Evolutionary conservation across 2,797 vertebrate genomes (phyloP).

Genomic region (Setipinna tenuifilis): DNA sequence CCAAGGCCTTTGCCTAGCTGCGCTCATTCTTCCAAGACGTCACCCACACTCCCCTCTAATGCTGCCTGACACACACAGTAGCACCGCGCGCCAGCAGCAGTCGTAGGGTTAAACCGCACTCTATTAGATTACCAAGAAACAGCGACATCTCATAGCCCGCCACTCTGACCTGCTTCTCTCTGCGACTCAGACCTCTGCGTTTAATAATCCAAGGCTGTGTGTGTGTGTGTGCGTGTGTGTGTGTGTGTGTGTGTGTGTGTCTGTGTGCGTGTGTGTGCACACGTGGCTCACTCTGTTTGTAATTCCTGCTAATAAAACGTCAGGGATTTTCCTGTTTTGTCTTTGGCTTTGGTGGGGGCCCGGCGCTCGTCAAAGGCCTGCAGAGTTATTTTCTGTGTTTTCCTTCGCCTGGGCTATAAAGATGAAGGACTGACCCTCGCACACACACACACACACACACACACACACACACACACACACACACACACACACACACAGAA

Average conservation of each 20-base stretch:
- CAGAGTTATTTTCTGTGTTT: conserved; percentile 68
- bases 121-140: conserved; percentile 48
- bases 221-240: conserved; percentile 11
- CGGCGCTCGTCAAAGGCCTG: conserved; percentile 60
- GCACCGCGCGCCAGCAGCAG: conserved; percentile 18
- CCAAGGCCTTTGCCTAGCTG: not conserved
- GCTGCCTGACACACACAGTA: conserved; percentile 51
- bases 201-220: conserved; percentile 58
- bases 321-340: conserved; percentile 72
- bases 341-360: conserved; percentile 57
- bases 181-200: conserved; percentile 45
- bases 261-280: not conserved
- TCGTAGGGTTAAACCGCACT: conserved; percentile 48
- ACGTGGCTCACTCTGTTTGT: conserved; percentile 48
- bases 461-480: too few relatives aligned
- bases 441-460: too few relatives aligned
- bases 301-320: conserved; percentile 70
- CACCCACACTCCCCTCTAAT: not conserved
- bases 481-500: too few relatives aligned
- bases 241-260: conserved; percentile 2
- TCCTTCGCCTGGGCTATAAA: conserved; percentile 66
- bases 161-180: conserved; percentile 29
- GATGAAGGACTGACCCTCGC: conserved; percentile 59
- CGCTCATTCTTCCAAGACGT: not conserved
- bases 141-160: conserved; percentile 52